Base-by-base conservation (phyloP, 2,888 invertebrate genomes). In the Megaustenia siamemsis region DNA sequence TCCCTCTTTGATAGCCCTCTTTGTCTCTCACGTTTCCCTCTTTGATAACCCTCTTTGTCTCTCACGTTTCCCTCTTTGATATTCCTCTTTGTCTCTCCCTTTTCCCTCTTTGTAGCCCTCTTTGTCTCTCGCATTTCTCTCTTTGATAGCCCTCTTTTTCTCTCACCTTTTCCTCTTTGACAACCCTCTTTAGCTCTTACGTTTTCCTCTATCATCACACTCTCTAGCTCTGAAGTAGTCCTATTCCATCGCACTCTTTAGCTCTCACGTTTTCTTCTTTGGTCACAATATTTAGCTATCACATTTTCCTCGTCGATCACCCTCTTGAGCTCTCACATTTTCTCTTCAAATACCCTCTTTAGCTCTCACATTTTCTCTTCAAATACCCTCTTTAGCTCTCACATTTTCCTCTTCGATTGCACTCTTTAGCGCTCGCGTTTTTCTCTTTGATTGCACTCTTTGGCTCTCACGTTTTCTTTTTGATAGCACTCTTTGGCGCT, bases 111-210 rank as follows among this genome's bases (percentile, higher is more conserved):
- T n/a, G n/a, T n/a, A n/a, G n/a, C n/a, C n/a, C n/a, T n/a, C 35
- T 68, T 35, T 35, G 8, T 68, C 68, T 35, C 8, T 35, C 73
- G 40, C 73, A 5, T 12, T 10, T 45, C n/a, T 43, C 28, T 45
- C 38, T 28, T 45, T n/a, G 12, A 15, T 45, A 3, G 40, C 43
- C 28, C n/a, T n/a, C n/a, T n/a, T n/a, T n/a, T n/a, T n/a, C n/a
- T n/a, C n/a, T n/a, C n/a, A n/a, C n/a, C n/a, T 28, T 43, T 45
- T n/a, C n/a, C 28, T 12, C 28, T 43, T 73, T 15, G 15, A 15
- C 49, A 18, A 40, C 66, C 66, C 66, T 66, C 79, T 79, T 38
- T 79, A 38, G 38, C 66, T 79, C 66, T 66, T 53, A 40, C 43
- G 56, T 53, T 35, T 53, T 56, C 78, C 43, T 53, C 53, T 38